Conservation (phyloP, 2,113 vertebrate species). For the Cheirogaleus medius region DNA sequence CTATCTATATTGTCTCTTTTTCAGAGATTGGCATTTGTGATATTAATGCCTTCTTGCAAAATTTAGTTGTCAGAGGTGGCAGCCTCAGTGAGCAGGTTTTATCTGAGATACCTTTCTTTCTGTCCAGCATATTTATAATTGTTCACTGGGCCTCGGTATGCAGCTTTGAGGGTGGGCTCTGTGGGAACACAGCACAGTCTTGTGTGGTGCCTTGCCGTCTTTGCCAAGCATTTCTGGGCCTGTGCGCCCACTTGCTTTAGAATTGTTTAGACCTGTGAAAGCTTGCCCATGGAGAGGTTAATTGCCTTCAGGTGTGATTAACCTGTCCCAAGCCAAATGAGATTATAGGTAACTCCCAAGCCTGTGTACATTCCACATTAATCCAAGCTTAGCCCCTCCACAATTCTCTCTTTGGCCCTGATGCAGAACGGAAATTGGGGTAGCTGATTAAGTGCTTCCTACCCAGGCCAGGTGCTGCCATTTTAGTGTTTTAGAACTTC, state of each 20-base stretch:
- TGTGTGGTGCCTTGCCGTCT: neutral
- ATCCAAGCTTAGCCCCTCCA: neutral
- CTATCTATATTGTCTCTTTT: neutral
- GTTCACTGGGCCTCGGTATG: neutral
- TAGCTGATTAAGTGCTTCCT: neutral
- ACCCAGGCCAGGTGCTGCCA: neutral
- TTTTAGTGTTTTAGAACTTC: neutral
- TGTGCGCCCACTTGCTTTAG: neutral
- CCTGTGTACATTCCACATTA: neutral
- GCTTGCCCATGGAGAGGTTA: neutral
- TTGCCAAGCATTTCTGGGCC: neutral
- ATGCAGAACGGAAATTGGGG: neutral
- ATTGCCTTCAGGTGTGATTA: neutral
- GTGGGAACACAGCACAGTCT: neutral
- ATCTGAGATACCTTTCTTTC: neutral
- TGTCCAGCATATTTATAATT: neutral
- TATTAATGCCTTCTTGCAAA: neutral
- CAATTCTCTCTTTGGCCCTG: neutral
- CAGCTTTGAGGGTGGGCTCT: neutral
- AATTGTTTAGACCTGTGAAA: neutral
- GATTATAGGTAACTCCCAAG: neutral
- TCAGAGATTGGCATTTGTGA: neutral
- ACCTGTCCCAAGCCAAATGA: neutral
- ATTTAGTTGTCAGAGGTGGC: neutral
- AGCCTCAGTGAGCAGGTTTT: neutral